phyloP scores from a whole-genome alignment of 1,140 invertebrate genomes.

The Nixonia krombeini region DNA sequence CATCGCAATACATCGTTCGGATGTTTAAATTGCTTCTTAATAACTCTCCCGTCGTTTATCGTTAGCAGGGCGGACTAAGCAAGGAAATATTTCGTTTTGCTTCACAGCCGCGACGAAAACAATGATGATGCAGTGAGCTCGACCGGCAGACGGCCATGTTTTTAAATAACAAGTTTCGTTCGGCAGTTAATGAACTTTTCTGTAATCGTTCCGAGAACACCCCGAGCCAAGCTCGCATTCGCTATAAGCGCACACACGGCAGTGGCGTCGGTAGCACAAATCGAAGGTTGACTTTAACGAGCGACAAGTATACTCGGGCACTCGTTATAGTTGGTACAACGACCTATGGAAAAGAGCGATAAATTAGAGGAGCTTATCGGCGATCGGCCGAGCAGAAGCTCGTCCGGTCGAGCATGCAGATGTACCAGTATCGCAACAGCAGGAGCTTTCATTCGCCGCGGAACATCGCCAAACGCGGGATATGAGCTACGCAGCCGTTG shows the following conservation, averaged over 20 bases:
- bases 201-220: conserved; percentile 28
- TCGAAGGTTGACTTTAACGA: conserved; percentile 56
- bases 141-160: conserved; percentile 1
- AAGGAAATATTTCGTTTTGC: no score
- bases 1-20: no score
- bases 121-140: no score
- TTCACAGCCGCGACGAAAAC: no score
- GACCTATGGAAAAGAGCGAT: conserved; percentile 60
- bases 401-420: conserved; percentile 37
- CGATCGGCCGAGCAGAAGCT: conserved; percentile 60
- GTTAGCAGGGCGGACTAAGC: no score
- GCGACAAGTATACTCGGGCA: conserved; percentile 48
- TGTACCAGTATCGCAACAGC: conserved; percentile 13
- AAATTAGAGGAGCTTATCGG: conserved; percentile 66
- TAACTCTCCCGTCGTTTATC: no score
- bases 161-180: conserved; percentile 37
- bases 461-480: not conserved
- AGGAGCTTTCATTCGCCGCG: conserved; percentile 13
- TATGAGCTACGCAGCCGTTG: conserved; percentile 47
- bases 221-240: conserved; percentile 10
- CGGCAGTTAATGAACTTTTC: conserved; percentile 24
- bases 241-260: conserved; percentile 20
- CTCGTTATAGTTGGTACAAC: conserved; percentile 54
- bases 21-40: no score
- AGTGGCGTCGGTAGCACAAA: conserved; percentile 52